These are phyloP conservation scores for Luidia sarsii DNA, from an alignment of 53 echinoderm and acorn worm species.

Conservation along the genomic window DNA sequence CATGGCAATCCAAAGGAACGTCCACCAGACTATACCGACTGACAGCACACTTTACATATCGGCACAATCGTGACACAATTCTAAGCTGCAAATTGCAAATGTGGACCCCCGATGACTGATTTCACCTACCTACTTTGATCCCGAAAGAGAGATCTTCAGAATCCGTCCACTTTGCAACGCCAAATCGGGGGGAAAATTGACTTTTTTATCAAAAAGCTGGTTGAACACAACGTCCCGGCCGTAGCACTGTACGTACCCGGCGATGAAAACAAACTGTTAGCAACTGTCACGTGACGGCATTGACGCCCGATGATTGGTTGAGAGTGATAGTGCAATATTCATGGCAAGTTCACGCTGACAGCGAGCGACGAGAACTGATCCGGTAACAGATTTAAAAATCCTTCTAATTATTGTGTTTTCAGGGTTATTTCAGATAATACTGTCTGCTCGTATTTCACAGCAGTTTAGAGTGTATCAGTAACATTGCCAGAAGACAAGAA, in stretches of 20 bases:
- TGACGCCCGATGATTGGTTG: conserved; percentile 30
- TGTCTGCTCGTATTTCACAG: no score
- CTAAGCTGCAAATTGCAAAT: neutral
- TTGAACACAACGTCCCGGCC: no score
- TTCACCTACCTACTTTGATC: neutral
- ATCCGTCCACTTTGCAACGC: neutral
- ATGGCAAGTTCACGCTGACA: neutral
- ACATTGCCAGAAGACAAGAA: no score
- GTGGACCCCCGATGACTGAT: neutral
- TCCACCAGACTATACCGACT: neutral
- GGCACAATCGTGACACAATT: neutral
- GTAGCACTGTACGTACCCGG: no score
- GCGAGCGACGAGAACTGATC: no score
- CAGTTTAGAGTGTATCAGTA: no score
- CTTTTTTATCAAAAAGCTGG: neutral
- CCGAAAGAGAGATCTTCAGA: neutral
- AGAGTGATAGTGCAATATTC: neutral
- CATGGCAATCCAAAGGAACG: no score
- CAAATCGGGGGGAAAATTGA: neutral
- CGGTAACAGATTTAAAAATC: no score
- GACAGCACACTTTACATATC: neutral
- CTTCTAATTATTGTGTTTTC: no score
- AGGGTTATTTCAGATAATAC: no score
- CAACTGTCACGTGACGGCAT: conserved; percentile 41
- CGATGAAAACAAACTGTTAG: conserved; percentile 55